These are phyloP conservation scores for Nestor notabilis DNA, from an alignment of 2,113 vertebrate genomes.

Conservation along the genomic window DNA sequence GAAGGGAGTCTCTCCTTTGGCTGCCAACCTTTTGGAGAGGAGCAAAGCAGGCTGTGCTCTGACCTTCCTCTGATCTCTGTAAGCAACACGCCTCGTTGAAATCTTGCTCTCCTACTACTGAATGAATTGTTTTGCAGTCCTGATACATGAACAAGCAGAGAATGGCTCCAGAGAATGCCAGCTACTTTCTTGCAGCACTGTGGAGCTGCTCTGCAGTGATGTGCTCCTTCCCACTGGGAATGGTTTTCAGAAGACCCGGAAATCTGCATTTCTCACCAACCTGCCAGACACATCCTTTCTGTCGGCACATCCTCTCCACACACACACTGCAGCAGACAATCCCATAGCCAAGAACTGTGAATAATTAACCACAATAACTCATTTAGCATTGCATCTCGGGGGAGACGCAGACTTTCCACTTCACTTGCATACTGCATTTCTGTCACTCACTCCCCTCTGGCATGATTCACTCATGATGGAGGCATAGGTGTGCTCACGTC, in stretches of 20 bases:
- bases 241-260: not conserved
- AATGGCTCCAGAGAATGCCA: not conserved
- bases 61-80: fast-evolving
- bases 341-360: not conserved
- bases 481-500: not conserved
- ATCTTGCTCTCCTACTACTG: not conserved
- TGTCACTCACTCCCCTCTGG: not conserved
- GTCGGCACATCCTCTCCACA: not conserved
- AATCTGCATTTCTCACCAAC: not conserved
- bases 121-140: not conserved
- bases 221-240: not conserved
- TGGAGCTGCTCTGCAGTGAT: not conserved
- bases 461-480: not conserved
- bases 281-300: not conserved
- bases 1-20: not conserved
- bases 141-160: fast-evolving
- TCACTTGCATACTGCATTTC: not conserved
- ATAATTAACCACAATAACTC: not conserved
- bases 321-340: not conserved
- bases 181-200: not conserved
- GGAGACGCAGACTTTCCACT: not conserved
- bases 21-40: fast-evolving
- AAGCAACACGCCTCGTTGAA: not conserved
- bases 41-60: fast-evolving
- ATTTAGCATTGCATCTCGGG: not conserved